Evolutionary conservation across 2,888 invertebrate genomes (phyloP).

Genomic region (Cephalotes varians): DNA sequence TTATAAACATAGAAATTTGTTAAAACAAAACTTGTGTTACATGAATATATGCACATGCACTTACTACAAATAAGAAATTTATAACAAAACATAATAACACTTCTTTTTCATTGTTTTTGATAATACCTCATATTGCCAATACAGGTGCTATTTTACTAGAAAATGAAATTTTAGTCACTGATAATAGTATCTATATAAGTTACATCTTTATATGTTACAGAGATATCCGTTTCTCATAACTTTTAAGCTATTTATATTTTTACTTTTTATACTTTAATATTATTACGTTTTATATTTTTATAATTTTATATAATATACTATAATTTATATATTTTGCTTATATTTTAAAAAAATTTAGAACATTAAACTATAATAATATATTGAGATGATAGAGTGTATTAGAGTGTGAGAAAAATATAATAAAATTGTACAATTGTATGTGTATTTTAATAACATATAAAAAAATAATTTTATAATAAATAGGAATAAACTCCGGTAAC

Average conservation of each 20-base stretch:
- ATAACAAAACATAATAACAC: background rate
- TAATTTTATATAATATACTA: background rate
- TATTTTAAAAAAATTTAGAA: background rate
- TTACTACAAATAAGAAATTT: too few relatives aligned
- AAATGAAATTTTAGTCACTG: constrained; percentile 23
- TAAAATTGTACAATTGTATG: background rate
- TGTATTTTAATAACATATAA: background rate
- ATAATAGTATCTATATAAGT: constrained; percentile 3
- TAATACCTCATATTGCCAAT: constrained; percentile 16
- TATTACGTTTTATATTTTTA: background rate
- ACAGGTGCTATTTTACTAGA: constrained; percentile 3
- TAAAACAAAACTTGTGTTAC: background rate
- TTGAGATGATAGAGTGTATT: background rate
- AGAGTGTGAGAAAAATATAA: background rate
- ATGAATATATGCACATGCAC: too few relatives aligned
- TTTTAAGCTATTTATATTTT: background rate
- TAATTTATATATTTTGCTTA: background rate
- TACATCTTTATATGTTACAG: background rate
- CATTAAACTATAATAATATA: too few relatives aligned
- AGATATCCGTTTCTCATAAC: background rate
- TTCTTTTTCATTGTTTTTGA: constrained; percentile 1
- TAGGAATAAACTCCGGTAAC: background rate
- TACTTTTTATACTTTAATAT: too few relatives aligned
- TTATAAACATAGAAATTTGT: background rate
- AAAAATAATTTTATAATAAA: constrained; percentile 4